Conservation (phyloP, 2,797 vertebrate species). For the Tokudaia tokunoshimensis region DNA sequence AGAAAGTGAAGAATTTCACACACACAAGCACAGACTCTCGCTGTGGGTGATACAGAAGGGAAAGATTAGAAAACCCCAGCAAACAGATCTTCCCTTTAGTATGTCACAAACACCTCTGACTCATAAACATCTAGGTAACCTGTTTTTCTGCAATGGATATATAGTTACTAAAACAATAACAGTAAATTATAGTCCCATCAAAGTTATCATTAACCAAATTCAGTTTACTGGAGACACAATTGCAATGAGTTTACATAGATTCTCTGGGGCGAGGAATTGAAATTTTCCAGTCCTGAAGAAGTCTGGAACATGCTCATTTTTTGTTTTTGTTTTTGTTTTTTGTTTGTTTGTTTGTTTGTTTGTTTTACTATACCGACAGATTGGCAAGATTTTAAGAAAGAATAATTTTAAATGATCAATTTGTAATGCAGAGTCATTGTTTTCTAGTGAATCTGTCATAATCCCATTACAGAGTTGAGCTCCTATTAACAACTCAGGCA, state of each 20-base stretch:
- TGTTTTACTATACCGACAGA: neutral
- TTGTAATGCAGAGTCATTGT: slow-evolving; percentile 6
- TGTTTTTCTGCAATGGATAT: slow-evolving; percentile 45
- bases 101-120: neutral
- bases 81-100: slow-evolving; percentile 7
- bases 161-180: slow-evolving; percentile 46
- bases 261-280: slow-evolving; percentile 22
- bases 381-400: neutral
- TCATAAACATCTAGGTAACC: slow-evolving; percentile 51
- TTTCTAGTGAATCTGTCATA: slow-evolving; percentile 42
- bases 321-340: neutral
- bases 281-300: slow-evolving; percentile 50
- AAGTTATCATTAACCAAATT: slow-evolving; percentile 65
- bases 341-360: neutral
- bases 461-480: slow-evolving; percentile 49
- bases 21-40: neutral
- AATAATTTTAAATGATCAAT: slow-evolving; percentile 45
- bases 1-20: neutral
- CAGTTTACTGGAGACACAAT: slow-evolving; percentile 53
- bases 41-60: neutral
- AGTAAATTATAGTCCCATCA: slow-evolving; percentile 59
- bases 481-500: slow-evolving; percentile 31
- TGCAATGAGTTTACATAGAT: slow-evolving; percentile 37
- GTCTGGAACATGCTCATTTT: neutral
- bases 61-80: slow-evolving; percentile 26